Evolutionary conservation across 2,888 invertebrate genomes (phyloP).

Genomic region (Nemoura dubitans): DNA sequence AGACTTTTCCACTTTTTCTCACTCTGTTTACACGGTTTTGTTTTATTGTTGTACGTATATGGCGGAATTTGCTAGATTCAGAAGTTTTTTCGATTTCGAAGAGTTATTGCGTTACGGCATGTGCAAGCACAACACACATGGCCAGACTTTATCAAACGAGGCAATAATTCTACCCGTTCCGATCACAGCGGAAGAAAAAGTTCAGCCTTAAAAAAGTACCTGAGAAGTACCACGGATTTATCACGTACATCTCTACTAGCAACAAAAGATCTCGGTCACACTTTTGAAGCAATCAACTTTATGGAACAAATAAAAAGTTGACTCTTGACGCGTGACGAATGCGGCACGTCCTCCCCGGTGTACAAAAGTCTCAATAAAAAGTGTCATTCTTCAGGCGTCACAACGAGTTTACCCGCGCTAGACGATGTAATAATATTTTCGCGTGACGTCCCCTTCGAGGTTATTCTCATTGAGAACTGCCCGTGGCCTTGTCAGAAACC

Average conservation of each 20-base stretch:
- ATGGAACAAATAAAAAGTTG: background rate
- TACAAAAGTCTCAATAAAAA: background rate
- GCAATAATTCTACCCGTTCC: background rate
- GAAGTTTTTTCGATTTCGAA: constrained; percentile 34
- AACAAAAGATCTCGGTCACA: background rate
- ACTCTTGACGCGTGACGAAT: background rate
- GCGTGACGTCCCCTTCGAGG: too few species aligned
- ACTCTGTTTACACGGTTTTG: constrained; percentile 31
- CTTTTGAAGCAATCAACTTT: background rate
- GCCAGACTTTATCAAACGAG: constrained; percentile 7
- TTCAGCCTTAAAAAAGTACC: background rate
- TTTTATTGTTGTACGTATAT: constrained; percentile 13
- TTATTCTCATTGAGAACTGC: too few species aligned
- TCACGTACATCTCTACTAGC: background rate
- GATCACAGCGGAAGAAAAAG: background rate
- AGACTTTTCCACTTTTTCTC: constrained; percentile 22
- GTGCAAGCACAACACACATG: background rate
- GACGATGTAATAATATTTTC: background rate
- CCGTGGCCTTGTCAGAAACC: too few species aligned
- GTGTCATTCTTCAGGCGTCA: background rate
- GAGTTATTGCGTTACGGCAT: constrained; percentile 8
- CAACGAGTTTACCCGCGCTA: background rate
- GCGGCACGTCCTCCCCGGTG: background rate
- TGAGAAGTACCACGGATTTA: background rate
- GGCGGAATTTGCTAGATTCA: constrained; percentile 12